Conservation (phyloP, 2,888 invertebrate genomes). For the Desoria tigrina region DNA sequence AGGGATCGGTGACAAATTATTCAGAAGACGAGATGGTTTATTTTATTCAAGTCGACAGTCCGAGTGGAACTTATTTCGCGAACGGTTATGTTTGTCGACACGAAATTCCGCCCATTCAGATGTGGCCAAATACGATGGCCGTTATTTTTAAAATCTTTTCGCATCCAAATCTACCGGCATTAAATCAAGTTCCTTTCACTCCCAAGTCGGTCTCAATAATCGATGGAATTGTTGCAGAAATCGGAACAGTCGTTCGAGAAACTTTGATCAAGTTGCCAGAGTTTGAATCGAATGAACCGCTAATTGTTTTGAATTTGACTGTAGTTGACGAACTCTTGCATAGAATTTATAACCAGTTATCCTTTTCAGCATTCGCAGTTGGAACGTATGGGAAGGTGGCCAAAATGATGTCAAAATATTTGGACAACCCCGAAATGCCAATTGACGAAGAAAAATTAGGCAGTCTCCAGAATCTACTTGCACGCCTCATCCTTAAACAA, state of each 20-base stretch:
- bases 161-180: neutral
- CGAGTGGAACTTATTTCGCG: conserved; percentile 38
- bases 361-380: no score
- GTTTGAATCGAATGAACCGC: neutral
- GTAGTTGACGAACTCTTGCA: neutral
- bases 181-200: neutral
- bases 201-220: conserved; percentile 8
- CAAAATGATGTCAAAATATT: no score
- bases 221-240: neutral
- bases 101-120: conserved; percentile 32
- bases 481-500: no score
- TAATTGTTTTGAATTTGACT: no score
- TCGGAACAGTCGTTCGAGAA: neutral
- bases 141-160: conserved; percentile 17
- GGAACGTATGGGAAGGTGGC: no score
- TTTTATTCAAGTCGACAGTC: conserved; percentile 32
- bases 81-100: conserved; percentile 34
- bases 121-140: conserved; percentile 38
- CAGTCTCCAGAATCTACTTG: no score
- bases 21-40: conserved; percentile 25
- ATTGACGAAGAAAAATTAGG: no score
- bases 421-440: no score
- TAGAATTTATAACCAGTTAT: no score
- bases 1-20: conserved; percentile 2
- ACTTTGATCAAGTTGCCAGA: neutral